Conservation (phyloP, 2,888 invertebrate genomes). For the Acholoe squamosa region DNA sequence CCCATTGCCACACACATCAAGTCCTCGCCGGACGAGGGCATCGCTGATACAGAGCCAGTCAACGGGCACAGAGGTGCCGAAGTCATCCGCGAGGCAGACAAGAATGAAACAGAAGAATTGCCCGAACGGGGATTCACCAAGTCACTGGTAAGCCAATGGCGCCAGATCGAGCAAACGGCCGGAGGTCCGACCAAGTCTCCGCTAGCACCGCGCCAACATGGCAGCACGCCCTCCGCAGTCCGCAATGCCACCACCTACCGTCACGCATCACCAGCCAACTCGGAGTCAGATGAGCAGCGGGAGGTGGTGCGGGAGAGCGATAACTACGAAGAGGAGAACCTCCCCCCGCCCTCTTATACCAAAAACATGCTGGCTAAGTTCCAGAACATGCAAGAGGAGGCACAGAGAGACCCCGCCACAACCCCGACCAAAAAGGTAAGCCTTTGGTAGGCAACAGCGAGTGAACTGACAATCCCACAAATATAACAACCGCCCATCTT, state of each 20-base stretch:
- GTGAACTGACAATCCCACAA: background rate
- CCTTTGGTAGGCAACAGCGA: conserved; percentile 21
- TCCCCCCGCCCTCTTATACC: conserved; percentile 69
- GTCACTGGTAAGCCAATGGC: conserved; percentile 55
- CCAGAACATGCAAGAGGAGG: conserved; percentile 64
- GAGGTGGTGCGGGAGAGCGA: conserved; percentile 64
- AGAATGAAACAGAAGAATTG: conserved; percentile 65
- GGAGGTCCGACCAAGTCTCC: conserved; percentile 3
- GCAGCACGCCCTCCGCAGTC: background rate
- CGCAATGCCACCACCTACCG: background rate
- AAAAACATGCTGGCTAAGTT: conserved; percentile 69
- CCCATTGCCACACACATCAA: background rate
- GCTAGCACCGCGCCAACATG: background rate
- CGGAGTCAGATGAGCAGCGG: background rate
- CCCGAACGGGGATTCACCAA: conserved; percentile 68
- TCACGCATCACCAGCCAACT: conserved; percentile 27
- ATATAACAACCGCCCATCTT: background rate
- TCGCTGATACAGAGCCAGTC: conserved; percentile 43
- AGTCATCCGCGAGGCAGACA: conserved; percentile 49
- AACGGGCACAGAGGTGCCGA: conserved; percentile 39
- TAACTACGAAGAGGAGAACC: conserved; percentile 65
- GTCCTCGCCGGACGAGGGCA: conserved; percentile 50
- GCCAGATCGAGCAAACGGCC: conserved; percentile 63
- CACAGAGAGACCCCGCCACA: conserved; percentile 28
- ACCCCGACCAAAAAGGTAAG: conserved; percentile 60